Evolutionary conservation across 2,113 vertebrate species (phyloP).

Genomic region (Xyliphius kryptos): DNA sequence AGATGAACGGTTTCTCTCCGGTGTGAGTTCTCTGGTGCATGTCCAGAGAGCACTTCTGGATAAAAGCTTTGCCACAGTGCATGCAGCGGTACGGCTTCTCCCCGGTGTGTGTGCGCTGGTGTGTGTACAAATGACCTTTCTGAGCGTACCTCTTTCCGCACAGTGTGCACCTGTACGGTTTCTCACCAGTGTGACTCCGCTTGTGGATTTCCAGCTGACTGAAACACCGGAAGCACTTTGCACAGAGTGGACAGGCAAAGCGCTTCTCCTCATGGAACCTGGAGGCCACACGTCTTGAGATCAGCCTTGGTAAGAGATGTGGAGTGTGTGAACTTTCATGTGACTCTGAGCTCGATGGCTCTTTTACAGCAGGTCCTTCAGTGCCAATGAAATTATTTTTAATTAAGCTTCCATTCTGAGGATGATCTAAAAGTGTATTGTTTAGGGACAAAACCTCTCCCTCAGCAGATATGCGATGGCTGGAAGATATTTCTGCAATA

Average conservation of each 20-base stretch:
- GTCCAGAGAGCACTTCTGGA: slow-evolving; percentile 69
- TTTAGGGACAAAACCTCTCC: too few species aligned
- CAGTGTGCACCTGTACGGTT: slow-evolving; percentile 61
- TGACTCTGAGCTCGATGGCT: too few species aligned
- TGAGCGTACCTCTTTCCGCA: slow-evolving; percentile 67
- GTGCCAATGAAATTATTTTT: too few species aligned
- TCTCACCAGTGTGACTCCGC: slow-evolving; percentile 69
- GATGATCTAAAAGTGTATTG: too few species aligned
- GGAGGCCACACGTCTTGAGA: too few species aligned
- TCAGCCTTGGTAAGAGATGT: too few species aligned
- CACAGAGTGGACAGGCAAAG: slow-evolving; percentile 61
- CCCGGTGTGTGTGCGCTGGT: slow-evolving; percentile 68
- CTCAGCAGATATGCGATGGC: too few species aligned
- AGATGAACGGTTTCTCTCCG: slow-evolving; percentile 66
- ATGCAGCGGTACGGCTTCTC: slow-evolving; percentile 67
- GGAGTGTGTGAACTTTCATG: too few species aligned
- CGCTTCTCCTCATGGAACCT: slow-evolving; percentile 49
- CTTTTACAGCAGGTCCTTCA: too few species aligned
- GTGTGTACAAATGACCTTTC: slow-evolving; percentile 67
- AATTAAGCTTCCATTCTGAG: too few species aligned
- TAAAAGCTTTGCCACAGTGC: slow-evolving; percentile 67
- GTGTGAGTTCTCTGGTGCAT: slow-evolving; percentile 71
- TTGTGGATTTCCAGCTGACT: slow-evolving; percentile 69
- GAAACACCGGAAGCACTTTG: slow-evolving; percentile 64
- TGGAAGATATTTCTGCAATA: too few species aligned